Percentiles rank a stretch among this genome's conserved stretches.
Evolutionary conservation across 2,797 vertebrate genomes (phyloP).

Genomic region (Lutjanus argentimaculatus): DNA sequence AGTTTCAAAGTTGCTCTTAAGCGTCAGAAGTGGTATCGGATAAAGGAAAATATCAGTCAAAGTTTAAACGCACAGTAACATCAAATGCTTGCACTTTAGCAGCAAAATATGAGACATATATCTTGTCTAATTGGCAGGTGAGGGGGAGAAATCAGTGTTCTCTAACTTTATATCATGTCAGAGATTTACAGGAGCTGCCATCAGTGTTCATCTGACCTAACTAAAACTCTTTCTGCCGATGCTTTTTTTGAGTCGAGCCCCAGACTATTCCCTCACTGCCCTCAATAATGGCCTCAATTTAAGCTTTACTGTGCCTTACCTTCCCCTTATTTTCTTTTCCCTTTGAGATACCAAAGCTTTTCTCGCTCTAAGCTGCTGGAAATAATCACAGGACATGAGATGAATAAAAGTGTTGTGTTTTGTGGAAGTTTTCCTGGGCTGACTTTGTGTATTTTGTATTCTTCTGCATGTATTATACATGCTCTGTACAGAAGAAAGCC

Average conservation of each 20-base stretch:
- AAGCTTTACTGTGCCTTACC: constrained; percentile 75
- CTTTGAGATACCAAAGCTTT: constrained; percentile 74
- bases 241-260: constrained; percentile 57
- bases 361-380: constrained; percentile 69
- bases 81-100: constrained; percentile 24
- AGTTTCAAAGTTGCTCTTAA: constrained; percentile 21
- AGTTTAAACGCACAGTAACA: constrained; percentile 21
- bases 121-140: constrained; percentile 46
- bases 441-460: constrained; percentile 46
- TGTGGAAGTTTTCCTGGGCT: constrained; percentile 52
- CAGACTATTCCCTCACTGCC: constrained; percentile 78
- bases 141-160: constrained; percentile 33
- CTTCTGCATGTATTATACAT: constrained; percentile 21
- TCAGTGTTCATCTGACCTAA: constrained; percentile 68
- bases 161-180: constrained; percentile 41
- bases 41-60: constrained; percentile 22
- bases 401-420: constrained; percentile 68
- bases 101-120: constrained; percentile 1
- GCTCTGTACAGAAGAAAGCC: constrained; percentile 33
- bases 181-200: constrained; percentile 57
- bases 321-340: constrained; percentile 69
- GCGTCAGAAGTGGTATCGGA: constrained; percentile 40
- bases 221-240: constrained; percentile 64
- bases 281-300: constrained; percentile 85
- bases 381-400: constrained; percentile 77